Conservation (phyloP, 2,113 vertebrate genomes). For the Chlamydotis undulata region DNA sequence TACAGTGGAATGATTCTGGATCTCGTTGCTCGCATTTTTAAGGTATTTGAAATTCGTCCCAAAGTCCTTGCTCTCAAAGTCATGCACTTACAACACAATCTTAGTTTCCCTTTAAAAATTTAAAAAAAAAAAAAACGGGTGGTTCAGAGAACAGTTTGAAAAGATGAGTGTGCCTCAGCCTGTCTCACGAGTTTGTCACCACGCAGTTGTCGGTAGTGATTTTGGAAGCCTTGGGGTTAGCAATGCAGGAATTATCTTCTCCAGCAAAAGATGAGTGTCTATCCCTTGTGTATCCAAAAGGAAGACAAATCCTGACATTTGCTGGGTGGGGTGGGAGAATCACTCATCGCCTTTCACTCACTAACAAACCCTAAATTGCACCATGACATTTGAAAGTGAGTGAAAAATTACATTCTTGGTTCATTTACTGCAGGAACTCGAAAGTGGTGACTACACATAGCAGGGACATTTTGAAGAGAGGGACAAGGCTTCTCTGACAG, state of each 20-base stretch:
- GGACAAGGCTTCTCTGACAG: background rate
- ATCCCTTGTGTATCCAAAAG: accelerated
- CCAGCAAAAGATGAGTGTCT: background rate
- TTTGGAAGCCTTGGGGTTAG: background rate
- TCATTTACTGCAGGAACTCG: background rate
- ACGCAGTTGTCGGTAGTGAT: background rate
- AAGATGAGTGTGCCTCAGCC: background rate
- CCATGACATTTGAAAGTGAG: background rate
- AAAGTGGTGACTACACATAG: background rate
- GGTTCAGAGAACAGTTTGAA: background rate
- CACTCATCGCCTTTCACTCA: background rate
- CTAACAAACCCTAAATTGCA: background rate
- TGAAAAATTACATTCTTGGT: background rate
- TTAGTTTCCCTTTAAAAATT: background rate
- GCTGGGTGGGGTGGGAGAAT: background rate
- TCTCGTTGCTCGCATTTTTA: background rate
- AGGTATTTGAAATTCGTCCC: background rate
- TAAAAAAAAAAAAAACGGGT: background rate
- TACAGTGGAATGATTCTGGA: background rate
- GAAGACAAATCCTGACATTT: background rate
- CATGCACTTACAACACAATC: background rate
- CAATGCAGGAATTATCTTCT: background rate
- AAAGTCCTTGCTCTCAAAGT: background rate
- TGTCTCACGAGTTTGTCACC: background rate
- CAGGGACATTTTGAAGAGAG: background rate